Evolutionary conservation across 2,113 vertebrate species (phyloP).

Genomic region (Heptranchias perlo): DNA sequence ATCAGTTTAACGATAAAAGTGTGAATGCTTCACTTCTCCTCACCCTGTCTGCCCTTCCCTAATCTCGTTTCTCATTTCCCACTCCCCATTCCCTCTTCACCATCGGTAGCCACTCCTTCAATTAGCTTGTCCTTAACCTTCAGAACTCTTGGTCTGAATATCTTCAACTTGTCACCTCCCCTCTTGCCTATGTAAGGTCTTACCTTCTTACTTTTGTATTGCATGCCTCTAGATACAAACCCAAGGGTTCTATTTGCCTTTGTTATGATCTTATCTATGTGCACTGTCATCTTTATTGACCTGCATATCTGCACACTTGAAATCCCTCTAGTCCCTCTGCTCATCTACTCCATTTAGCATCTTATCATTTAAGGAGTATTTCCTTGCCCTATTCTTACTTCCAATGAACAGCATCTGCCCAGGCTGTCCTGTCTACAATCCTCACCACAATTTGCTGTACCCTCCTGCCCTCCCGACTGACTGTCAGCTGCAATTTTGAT

Average conservation of each 20-base stretch:
- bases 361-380: too few species aligned
- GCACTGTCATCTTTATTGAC: too few species aligned
- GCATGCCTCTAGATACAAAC: background rate
- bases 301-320: too few species aligned
- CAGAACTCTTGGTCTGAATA: background rate
- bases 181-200: background rate
- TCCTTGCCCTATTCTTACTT: too few species aligned
- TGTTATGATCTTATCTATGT: too few species aligned
- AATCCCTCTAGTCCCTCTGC: too few species aligned
- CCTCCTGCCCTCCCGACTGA: too few species aligned
- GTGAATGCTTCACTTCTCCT: background rate
- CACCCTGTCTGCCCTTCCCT: background rate
- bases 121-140: background rate
- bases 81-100: background rate
- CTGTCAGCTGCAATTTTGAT: background rate
- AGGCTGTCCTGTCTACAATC: too few species aligned
- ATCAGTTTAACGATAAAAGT: background rate
- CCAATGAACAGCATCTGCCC: too few species aligned
- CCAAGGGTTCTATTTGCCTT: too few species aligned
- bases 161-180: background rate
- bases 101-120: background rate
- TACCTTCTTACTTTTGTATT: background rate
- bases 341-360: too few species aligned
- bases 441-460: too few species aligned
- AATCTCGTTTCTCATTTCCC: background rate